These are phyloP conservation scores for Hyposoter didymator DNA, from an alignment of 2,888 invertebrate genomes.

Conservation along the genomic window DNA sequence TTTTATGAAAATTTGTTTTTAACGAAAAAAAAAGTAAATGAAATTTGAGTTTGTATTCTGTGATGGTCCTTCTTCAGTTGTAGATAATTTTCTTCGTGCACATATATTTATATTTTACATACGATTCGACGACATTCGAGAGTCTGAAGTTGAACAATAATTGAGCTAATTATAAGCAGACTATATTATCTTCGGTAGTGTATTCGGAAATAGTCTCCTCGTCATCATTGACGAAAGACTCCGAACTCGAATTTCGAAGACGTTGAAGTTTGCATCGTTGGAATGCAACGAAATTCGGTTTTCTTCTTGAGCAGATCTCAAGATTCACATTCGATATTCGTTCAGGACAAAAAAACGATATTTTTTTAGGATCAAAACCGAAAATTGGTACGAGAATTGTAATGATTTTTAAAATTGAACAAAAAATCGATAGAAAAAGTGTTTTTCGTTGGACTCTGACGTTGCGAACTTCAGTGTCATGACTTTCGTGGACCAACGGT, in stretches of 20 bases:
- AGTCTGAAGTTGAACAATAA: conserved; percentile 28
- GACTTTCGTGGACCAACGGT: not conserved
- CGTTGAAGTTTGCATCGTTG: too few relatives aligned
- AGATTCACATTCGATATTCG: too few relatives aligned
- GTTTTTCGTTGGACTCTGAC: too few relatives aligned
- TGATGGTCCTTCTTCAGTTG: not conserved
- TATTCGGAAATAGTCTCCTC: not conserved
- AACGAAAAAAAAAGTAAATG: not conserved
- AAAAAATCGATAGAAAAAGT: too few relatives aligned
- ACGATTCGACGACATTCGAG: conserved; percentile 21
- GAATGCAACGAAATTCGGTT: too few relatives aligned
- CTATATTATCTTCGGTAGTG: conserved; percentile 47
- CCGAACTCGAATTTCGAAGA: not conserved
- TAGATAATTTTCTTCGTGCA: not conserved
- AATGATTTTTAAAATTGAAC: too few relatives aligned
- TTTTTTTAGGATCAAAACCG: too few relatives aligned
- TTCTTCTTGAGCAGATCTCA: too few relatives aligned
- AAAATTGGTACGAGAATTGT: too few relatives aligned
- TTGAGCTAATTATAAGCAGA: conserved; percentile 41
- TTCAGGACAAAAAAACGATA: too few relatives aligned
- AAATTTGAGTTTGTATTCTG: not conserved
- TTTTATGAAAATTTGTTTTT: not conserved
- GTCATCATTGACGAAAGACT: not conserved
- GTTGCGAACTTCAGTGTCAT: too few relatives aligned
- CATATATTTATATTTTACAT: not conserved